Evolutionary conservation across 1,140 invertebrate genomes (phyloP).

Genomic region (Liolophura sinensis): DNA sequence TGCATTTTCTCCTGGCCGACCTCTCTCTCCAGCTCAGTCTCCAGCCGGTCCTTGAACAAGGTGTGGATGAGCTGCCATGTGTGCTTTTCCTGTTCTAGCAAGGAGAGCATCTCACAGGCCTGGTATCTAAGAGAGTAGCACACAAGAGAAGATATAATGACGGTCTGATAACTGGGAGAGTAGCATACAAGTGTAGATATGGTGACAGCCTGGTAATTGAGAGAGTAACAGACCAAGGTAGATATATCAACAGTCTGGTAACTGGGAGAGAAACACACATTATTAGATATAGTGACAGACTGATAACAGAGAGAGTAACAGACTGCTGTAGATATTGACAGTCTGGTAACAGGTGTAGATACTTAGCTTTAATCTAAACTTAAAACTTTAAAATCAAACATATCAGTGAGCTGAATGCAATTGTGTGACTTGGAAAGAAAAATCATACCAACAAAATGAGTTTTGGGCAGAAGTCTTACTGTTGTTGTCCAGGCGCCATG

Average conservation of each 20-base stretch:
- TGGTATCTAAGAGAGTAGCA: constrained; percentile 33
- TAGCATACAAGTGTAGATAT: neutral
- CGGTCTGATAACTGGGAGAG: neutral
- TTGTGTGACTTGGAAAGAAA: neutral
- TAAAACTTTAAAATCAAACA: neutral
- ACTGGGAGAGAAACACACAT: neutral
- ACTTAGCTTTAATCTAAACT: neutral
- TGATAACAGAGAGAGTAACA: neutral
- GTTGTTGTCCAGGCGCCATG: constrained; percentile 33
- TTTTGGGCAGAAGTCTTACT: constrained; percentile 21
- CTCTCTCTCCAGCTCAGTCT: constrained; percentile 58
- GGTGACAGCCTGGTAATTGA: neutral
- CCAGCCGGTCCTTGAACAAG: constrained; percentile 76
- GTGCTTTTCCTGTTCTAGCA: constrained; percentile 71
- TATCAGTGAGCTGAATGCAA: neutral
- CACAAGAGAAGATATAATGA: neutral
- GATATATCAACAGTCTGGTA: neutral
- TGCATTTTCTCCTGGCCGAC: constrained; percentile 59
- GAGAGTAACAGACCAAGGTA: neutral
- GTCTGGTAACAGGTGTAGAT: neutral
- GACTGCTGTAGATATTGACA: neutral
- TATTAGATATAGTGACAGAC: neutral
- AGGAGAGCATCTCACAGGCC: constrained; percentile 35
- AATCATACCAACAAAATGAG: neutral
- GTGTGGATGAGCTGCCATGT: constrained; percentile 83